These are phyloP conservation scores for Gymnoscopelus braueri DNA, from an alignment of 2,797 vertebrate species.

Conservation along the genomic window DNA sequence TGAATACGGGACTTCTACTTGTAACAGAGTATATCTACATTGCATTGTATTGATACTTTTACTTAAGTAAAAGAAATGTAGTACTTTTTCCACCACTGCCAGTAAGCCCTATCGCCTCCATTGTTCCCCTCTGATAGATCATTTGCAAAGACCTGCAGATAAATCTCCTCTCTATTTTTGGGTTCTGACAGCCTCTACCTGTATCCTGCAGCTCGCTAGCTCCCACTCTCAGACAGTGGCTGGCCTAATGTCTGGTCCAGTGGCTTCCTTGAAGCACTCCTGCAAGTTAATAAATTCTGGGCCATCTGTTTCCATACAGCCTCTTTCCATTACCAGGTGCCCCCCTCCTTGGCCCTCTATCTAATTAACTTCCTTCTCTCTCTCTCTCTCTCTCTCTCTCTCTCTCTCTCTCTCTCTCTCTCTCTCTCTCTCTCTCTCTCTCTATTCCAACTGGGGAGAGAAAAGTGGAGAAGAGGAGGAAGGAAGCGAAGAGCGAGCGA, in stretches of 20 bases:
- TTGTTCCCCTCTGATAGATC: constrained; percentile 70
- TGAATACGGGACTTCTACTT: no score
- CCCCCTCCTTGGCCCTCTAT: constrained; percentile 69
- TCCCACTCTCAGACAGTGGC: constrained; percentile 74
- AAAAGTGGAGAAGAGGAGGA: constrained; percentile 14
- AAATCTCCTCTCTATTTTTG: constrained; percentile 78
- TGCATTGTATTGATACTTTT: no score
- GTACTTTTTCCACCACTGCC: background rate
- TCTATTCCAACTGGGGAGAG: constrained; percentile 67
- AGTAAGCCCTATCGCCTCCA: constrained; percentile 59
- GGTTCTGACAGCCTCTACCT: constrained; percentile 73
- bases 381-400: constrained; percentile 56
- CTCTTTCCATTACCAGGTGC: constrained; percentile 75
- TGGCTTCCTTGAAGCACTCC: constrained; percentile 79
- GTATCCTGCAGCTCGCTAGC: constrained; percentile 67
- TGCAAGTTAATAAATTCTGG: constrained; percentile 85
- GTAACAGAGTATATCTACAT: no score
- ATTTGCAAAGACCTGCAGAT: constrained; percentile 77
- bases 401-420: constrained; percentile 27
- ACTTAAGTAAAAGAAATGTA: no score
- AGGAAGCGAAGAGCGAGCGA: constrained; percentile 46
- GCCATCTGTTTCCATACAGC: constrained; percentile 82
- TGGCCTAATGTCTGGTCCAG: constrained; percentile 79
- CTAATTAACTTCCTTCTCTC: constrained; percentile 81
- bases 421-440: constrained; percentile 56